These are phyloP conservation scores for Oikopleura dioica DNA, from an alignment of 23 tunicate species.

Conservation along the genomic window DNA sequence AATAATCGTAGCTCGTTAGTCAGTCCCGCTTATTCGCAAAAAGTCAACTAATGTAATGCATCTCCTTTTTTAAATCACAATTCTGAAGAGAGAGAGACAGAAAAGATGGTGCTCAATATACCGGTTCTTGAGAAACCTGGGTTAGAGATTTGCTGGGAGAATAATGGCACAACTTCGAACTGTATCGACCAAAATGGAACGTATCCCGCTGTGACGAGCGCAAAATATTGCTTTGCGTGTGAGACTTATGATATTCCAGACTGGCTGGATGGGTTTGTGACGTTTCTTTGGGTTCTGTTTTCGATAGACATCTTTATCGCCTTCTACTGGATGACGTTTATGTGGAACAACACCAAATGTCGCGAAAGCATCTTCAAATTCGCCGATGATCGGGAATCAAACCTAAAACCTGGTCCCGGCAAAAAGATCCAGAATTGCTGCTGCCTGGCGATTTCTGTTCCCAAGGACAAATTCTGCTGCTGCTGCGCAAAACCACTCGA, in stretches of 20 bases:
- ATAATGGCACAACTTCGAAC: no score
- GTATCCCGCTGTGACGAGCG: no score
- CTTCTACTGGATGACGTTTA: background rate
- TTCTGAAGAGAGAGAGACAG: no score
- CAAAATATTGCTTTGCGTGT: no score
- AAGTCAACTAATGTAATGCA: no score
- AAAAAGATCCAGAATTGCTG: background rate
- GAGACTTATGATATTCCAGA: background rate
- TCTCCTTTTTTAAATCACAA: no score
- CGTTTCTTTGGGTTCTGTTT: background rate
- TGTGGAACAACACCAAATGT: background rate
- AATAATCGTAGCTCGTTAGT: no score
- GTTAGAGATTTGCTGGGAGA: background rate
- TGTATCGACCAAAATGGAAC: no score
- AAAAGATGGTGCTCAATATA: no score
- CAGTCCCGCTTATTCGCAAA: no score
- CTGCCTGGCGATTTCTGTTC: background rate
- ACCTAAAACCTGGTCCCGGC: background rate
- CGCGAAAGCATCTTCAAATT: background rate
- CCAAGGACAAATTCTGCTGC: background rate
- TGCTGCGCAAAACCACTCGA: background rate
- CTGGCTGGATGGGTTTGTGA: background rate
- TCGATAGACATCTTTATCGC: background rate
- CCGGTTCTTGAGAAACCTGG: background rate
- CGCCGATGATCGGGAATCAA: background rate